Conservation (phyloP, 30 jellyfish, hydroid and myxozoan genomes). For the Hydractinia echinata region DNA sequence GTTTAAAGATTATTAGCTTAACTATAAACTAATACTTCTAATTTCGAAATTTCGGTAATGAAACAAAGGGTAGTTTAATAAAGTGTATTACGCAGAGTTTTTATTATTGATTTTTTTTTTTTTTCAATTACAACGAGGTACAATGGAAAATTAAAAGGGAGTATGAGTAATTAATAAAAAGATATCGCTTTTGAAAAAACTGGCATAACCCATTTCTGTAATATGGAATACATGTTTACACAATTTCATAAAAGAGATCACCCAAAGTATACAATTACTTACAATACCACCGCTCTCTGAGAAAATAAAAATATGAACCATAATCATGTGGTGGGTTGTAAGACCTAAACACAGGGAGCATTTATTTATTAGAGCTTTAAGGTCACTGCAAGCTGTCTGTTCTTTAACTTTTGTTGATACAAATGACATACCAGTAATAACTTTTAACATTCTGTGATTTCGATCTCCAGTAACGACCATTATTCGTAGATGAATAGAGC, state of each 20-base stretch:
- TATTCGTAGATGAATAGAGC: slow-evolving; percentile 72
- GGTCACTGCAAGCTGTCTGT: too few relatives aligned
- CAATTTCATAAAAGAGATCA: neutral
- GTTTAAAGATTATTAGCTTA: too few relatives aligned
- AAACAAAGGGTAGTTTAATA: too few relatives aligned
- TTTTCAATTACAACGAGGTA: too few relatives aligned
- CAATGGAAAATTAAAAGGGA: too few relatives aligned
- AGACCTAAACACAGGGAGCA: neutral
- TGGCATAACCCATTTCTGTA: neutral
- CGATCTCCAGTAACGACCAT: slow-evolving; percentile 63
- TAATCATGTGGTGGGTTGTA: slow-evolving; percentile 23
- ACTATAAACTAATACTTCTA: too few relatives aligned
- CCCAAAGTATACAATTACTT: neutral
- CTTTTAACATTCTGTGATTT: slow-evolving; percentile 52
- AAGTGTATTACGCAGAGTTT: too few relatives aligned
- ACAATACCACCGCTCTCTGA: slow-evolving; percentile 10
- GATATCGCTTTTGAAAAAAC: too few relatives aligned
- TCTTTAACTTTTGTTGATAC: too few relatives aligned
- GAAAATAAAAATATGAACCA: neutral
- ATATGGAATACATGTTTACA: neutral
- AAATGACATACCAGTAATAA: slow-evolving; percentile 64
- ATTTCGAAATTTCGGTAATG: too few relatives aligned
- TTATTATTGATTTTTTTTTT: too few relatives aligned
- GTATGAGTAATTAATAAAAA: too few relatives aligned
- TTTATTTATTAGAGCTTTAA: neutral